phyloP scores from a whole-genome alignment of 2,113 vertebrate species.

The Argyrosomus japonicus region DNA sequence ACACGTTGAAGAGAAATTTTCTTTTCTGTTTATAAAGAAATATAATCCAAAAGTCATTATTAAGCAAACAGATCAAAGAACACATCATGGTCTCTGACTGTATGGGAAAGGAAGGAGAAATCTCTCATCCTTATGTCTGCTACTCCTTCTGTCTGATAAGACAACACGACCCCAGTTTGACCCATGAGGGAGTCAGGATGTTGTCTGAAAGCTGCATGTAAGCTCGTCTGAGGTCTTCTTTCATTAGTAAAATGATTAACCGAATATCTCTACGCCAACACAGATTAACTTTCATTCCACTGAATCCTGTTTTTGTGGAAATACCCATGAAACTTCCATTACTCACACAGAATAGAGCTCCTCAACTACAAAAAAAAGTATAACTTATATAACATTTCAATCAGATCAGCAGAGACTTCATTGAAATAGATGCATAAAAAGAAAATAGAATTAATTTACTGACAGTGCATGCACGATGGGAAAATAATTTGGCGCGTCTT shows the following conservation, averaged over 20 bases:
- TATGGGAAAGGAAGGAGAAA: constrained; percentile 16
- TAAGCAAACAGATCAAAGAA: background rate
- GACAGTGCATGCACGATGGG: no score
- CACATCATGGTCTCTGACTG: accelerated
- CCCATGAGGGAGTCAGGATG: constrained; percentile 6
- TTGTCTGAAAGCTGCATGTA: background rate
- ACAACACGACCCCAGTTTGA: background rate
- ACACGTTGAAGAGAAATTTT: background rate
- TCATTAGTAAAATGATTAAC: background rate
- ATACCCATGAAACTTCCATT: background rate
- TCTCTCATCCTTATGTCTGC: background rate
- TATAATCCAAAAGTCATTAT: background rate
- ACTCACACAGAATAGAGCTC: background rate
- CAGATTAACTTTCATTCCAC: background rate
- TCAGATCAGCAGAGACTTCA: no score
- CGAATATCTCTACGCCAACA: background rate
- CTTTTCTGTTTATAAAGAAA: background rate
- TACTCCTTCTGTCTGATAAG: constrained; percentile 10
- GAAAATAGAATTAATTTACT: no score
- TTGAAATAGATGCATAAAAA: no score
- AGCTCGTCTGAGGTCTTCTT: background rate
- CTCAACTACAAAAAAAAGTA: background rate
- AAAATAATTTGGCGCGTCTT: no score
- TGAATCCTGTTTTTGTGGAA: background rate
- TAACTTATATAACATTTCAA: no score